phyloP scores from a whole-genome alignment of 2,888 invertebrate genomes.

The Pterostichus madidus region DNA sequence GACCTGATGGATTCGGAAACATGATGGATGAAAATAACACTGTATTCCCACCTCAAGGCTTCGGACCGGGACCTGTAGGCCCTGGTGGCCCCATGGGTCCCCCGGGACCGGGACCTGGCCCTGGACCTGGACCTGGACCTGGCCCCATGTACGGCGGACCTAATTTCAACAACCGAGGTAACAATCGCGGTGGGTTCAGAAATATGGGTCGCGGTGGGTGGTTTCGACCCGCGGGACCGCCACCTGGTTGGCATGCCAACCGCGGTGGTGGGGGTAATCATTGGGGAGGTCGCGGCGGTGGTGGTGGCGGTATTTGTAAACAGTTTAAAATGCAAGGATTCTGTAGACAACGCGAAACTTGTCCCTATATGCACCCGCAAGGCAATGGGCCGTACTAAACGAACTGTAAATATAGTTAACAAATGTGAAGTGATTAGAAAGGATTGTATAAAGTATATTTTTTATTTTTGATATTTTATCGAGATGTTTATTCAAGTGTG shows the following conservation, averaged over 20 bases:
- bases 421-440: slow-evolving; percentile 7
- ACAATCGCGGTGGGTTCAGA: slow-evolving; percentile 80
- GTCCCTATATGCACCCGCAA: slow-evolving; percentile 88
- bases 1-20: slow-evolving; percentile 73
- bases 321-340: slow-evolving; percentile 89
- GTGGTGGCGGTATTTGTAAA: slow-evolving; percentile 83
- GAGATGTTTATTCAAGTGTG: slow-evolving; percentile 44
- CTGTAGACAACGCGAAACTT: slow-evolving; percentile 90
- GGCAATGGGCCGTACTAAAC: slow-evolving; percentile 41
- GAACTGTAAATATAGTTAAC: slow-evolving; percentile 3
- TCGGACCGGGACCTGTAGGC: slow-evolving; percentile 72
- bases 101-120: slow-evolving; percentile 73
- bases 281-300: slow-evolving; percentile 79
- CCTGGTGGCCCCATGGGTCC: slow-evolving; percentile 71
- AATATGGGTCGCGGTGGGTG: slow-evolving; percentile 78
- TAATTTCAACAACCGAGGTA: slow-evolving; percentile 72
- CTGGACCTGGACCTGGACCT: slow-evolving; percentile 71
- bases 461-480: slow-evolving; percentile 59
- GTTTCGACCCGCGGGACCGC: slow-evolving; percentile 68
- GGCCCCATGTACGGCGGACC: slow-evolving; percentile 73
- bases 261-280: slow-evolving; percentile 74
- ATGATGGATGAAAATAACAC: slow-evolving; percentile 74
- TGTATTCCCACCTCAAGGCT: slow-evolving; percentile 68
- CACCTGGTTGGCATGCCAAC: slow-evolving; percentile 70
- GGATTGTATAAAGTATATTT: slow-evolving; percentile 44